Percentiles rank a stretch among this genome's conserved stretches.
Conservation (phyloP, 2,797 vertebrate species). For the Argentina silus region DNA sequence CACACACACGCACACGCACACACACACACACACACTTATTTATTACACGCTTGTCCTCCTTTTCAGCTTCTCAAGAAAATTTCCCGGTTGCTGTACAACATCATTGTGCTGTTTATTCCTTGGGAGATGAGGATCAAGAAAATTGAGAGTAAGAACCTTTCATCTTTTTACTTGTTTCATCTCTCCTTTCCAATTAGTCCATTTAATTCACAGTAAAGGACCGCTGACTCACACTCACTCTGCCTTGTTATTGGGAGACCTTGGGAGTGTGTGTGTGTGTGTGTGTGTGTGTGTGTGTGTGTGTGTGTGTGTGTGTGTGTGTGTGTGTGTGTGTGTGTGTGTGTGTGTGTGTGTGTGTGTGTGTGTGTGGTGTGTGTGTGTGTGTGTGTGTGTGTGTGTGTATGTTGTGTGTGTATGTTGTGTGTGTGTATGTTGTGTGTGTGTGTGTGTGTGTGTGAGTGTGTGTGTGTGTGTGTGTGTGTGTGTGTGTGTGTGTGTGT, state of each 20-base stretch:
- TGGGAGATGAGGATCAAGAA: constrained; percentile 99
- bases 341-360: no score
- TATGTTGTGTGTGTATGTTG: no score
- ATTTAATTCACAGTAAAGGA: background rate
- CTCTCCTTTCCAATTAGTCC: background rate
- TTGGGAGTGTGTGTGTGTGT: no score
- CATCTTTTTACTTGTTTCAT: background rate
- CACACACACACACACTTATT: background rate
- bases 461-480: background rate
- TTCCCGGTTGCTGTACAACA: constrained; percentile 88
- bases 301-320: no score
- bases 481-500: background rate
- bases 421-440: no score
- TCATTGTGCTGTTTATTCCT: constrained; percentile 91
- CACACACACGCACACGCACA: background rate
- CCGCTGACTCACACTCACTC: background rate
- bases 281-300: background rate
- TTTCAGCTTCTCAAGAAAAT: constrained; percentile 91
- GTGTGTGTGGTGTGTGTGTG: no score
- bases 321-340: no score
- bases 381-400: no score
- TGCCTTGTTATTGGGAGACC: background rate
- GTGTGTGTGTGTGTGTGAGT: no score
- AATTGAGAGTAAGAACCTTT: constrained; percentile 92
- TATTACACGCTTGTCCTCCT: background rate